These are phyloP conservation scores for Drosophila kurseongensis DNA, from an alignment of 1,140 invertebrate genomes.

Conservation along the genomic window DNA sequence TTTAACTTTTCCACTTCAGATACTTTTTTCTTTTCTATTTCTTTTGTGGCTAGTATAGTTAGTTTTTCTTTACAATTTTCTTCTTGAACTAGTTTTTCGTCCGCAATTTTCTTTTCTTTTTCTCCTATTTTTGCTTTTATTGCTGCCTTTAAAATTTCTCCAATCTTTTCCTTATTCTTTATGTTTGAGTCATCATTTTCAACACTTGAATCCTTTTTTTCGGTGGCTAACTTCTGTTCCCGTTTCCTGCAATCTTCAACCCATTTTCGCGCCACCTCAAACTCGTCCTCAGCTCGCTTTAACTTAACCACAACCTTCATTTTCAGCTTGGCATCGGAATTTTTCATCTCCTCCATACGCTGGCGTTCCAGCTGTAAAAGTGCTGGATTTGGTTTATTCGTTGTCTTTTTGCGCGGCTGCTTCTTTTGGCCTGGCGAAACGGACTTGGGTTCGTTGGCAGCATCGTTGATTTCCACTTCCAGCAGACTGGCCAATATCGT, in stretches of 20 bases:
- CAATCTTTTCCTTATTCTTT: constrained; percentile 4
- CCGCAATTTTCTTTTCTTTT: not conserved
- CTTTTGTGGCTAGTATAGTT: not conserved
- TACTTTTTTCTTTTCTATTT: not conserved
- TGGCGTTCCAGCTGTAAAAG: constrained; percentile 69
- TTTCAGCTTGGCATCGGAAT: constrained; percentile 71
- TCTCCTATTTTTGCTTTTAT: constrained; percentile 11
- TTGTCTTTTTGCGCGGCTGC: constrained; percentile 80
- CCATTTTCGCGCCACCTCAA: constrained; percentile 62
- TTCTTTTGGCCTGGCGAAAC: constrained; percentile 57
- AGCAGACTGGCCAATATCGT: constrained; percentile 75
- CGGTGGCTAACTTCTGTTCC: not conserved
- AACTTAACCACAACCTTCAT: constrained; percentile 66
- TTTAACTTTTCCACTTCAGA: not conserved
- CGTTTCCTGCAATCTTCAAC: not conserved
- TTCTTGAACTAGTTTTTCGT: not conserved
- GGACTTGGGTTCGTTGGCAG: constrained; percentile 18
- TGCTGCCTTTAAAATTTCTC: constrained; percentile 14
- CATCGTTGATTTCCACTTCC: constrained; percentile 72
- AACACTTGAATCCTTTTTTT: not conserved
- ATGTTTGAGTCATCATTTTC: not conserved
- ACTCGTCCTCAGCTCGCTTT: constrained; percentile 64
- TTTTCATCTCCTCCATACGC: constrained; percentile 72
- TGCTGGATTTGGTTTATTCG: constrained; percentile 80
- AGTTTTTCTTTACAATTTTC: not conserved